phyloP scores from a whole-genome alignment of 92 coral and sea anemone species.

The Bergia sp. region DNA sequence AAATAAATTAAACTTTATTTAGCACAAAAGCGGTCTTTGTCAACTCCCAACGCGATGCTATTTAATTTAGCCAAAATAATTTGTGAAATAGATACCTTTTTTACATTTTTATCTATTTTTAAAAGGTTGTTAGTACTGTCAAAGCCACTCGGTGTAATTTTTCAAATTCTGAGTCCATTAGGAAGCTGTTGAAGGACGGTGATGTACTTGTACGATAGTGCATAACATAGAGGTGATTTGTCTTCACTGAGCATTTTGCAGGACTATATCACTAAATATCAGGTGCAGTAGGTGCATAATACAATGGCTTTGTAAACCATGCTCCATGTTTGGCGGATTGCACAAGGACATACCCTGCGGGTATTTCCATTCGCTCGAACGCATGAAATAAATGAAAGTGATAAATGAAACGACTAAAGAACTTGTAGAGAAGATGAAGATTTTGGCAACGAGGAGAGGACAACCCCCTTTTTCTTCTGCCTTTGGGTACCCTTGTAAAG shows the following conservation, averaged over 20 bases:
- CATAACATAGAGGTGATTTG: neutral
- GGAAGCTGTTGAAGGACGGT: constrained; percentile 13
- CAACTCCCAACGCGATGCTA: constrained; percentile 36
- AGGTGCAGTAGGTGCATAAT: neutral
- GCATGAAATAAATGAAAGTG: neutral
- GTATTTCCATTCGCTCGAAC: neutral
- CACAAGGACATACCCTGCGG: neutral
- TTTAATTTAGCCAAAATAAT: constrained; percentile 44
- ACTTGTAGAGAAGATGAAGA: neutral
- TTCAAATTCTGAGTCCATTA: constrained; percentile 12
- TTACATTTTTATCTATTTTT: neutral
- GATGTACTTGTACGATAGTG: neutral
- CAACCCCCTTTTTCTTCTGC: too few relatives aligned
- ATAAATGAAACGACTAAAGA: too few relatives aligned
- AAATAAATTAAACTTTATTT: constrained; percentile 37
- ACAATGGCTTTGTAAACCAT: neutral
- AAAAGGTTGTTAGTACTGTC: constrained; percentile 35
- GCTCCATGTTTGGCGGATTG: neutral
- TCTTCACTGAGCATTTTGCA: neutral
- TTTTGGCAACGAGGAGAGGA: neutral
- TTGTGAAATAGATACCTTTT: constrained; percentile 36
- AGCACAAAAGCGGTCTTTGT: constrained; percentile 36
- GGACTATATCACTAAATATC: neutral
- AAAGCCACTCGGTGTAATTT: constrained; percentile 27
- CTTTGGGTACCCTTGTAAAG: too few relatives aligned